Evolutionary conservation across 2,113 vertebrate genomes (phyloP).

Genomic region (Synchiropus splendidus): DNA sequence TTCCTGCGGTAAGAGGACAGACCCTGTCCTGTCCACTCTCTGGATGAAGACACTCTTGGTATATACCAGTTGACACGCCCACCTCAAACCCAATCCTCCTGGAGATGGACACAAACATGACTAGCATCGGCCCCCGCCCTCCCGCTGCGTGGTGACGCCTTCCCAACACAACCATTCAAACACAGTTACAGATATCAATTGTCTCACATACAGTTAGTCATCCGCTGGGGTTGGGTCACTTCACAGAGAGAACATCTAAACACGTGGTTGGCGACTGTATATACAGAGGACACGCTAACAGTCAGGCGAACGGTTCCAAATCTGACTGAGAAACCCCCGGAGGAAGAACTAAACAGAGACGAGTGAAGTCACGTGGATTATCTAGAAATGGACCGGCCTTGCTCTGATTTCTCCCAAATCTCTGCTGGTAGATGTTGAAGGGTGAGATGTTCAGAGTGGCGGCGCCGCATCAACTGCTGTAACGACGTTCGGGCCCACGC

Average conservation of each 20-base stretch:
- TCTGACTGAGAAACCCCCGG: slow-evolving; percentile 39
- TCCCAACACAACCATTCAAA: slow-evolving; percentile 63
- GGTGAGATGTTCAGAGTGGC: no score
- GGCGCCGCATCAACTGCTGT: no score
- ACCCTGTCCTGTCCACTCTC: slow-evolving; percentile 63
- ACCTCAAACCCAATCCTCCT: slow-evolving; percentile 13
- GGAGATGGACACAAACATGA: slow-evolving; percentile 53
- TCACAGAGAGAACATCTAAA: slow-evolving; percentile 62
- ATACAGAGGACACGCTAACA: slow-evolving; percentile 65
- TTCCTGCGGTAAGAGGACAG: slow-evolving; percentile 64
- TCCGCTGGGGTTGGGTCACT: slow-evolving; percentile 57
- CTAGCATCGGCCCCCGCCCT: slow-evolving; percentile 48
- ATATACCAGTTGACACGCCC: slow-evolving; percentile 61
- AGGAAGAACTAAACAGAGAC: slow-evolving; percentile 23
- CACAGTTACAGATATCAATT: slow-evolving; percentile 60
- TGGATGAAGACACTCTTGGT: slow-evolving; percentile 70
- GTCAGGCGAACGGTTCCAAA: slow-evolving; percentile 47
- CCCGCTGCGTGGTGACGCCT: slow-evolving; percentile 54
- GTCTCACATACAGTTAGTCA: slow-evolving; percentile 58
- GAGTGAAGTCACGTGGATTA: slow-evolving; percentile 3
- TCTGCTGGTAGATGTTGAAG: slow-evolving; percentile 20
- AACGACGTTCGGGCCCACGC: no score
- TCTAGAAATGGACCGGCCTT: slow-evolving; percentile 5
- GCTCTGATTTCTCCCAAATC: not conserved
- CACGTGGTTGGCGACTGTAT: slow-evolving; percentile 61